Conservation (phyloP, 2,888 invertebrate genomes). For the Caenorhabditis sp. region DNA sequence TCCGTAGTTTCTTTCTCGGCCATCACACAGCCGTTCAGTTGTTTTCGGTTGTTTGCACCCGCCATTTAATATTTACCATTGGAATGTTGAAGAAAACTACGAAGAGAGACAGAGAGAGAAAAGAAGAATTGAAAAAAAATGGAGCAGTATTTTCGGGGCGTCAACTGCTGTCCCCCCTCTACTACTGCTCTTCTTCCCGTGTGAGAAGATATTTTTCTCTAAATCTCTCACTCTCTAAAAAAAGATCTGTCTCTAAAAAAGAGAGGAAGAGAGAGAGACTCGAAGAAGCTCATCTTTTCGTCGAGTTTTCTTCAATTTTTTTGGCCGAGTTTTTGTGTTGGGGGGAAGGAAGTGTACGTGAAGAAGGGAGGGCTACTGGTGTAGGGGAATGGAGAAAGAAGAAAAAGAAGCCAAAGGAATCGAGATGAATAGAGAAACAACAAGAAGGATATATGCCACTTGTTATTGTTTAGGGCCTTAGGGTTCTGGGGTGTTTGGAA, state of each 20-base stretch:
- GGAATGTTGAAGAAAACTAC: background rate
- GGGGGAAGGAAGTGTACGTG: background rate
- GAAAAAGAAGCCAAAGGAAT: background rate
- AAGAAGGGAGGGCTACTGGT: background rate
- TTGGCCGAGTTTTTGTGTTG: background rate
- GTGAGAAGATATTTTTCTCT: constrained; percentile 28
- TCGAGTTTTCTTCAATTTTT: constrained; percentile 2
- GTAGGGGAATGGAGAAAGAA: background rate
- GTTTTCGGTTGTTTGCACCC: background rate
- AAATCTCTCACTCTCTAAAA: background rate
- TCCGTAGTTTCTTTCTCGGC: too few relatives aligned
- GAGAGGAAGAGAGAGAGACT: background rate
- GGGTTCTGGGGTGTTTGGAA: too few relatives aligned
- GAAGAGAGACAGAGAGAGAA: background rate
- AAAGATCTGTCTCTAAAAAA: too few relatives aligned
- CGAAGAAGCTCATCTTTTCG: constrained; percentile 37
- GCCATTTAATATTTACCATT: constrained; percentile 24
- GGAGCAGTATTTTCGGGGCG: constrained; percentile 5
- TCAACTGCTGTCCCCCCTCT: constrained; percentile 20
- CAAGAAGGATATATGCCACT: background rate
- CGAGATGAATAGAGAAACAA: background rate
- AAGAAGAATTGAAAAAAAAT: constrained; percentile 6
- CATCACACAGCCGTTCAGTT: constrained; percentile 8
- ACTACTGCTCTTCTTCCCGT: constrained; percentile 21
- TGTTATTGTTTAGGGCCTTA: too few relatives aligned